phyloP scores from a whole-genome alignment of 1,140 invertebrate genomes.

The Arctopsyche grandis region DNA sequence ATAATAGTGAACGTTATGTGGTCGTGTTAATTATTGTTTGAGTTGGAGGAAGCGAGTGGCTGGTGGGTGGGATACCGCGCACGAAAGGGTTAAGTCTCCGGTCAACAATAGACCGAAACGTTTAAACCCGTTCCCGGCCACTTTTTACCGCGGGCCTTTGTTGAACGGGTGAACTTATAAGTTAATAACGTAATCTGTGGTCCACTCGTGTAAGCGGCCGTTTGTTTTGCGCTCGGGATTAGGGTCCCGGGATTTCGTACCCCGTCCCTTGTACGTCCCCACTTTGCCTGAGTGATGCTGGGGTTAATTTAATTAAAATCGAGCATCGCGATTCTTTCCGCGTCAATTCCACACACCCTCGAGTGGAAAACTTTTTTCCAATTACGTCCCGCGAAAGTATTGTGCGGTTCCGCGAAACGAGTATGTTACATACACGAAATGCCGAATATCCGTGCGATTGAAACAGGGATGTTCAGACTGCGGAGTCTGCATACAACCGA shows the following conservation, averaged over 20 bases:
- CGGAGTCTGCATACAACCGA: too few species aligned
- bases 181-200: slow-evolving; percentile 30
- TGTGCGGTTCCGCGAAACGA: too few species aligned
- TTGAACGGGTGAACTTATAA: slow-evolving; percentile 4
- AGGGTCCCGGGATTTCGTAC: background rate
- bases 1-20: background rate
- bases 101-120: slow-evolving; percentile 8
- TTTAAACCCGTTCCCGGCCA: slow-evolving; percentile 6
- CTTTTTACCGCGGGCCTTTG: background rate
- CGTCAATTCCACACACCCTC: background rate
- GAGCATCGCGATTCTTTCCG: background rate
- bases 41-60: background rate
- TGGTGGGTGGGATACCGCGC: background rate
- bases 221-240: slow-evolving; percentile 26
- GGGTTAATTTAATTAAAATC: background rate
- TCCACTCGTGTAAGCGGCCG: slow-evolving; percentile 25
- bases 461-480: too few species aligned
- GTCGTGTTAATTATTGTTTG: slow-evolving; percentile 21
- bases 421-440: too few species aligned
- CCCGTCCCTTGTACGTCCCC: background rate
- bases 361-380: too few species aligned
- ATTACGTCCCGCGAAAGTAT: too few species aligned
- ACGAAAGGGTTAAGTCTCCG: slow-evolving; percentile 8
- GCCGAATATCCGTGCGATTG: too few species aligned
- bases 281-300: background rate